Percentiles rank a stretch among this genome's conserved stretches.
These are phyloP conservation scores for Crotalus helleri DNA, from an alignment of 2,113 vertebrate species.

Conservation along the genomic window DNA sequence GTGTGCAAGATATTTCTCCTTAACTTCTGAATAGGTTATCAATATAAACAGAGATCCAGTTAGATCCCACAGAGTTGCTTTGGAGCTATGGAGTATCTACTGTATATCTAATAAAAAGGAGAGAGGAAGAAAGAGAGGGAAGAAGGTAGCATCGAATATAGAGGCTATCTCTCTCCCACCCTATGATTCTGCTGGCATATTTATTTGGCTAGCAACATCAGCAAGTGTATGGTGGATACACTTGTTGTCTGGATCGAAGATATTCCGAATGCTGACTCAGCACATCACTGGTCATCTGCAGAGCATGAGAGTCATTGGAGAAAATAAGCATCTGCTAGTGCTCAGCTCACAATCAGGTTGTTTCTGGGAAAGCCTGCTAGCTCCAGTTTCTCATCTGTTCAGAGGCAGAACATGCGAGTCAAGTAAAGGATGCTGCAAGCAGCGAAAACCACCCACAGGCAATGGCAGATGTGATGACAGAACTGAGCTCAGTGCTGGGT, in stretches of 20 bases:
- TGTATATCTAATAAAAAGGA: neutral
- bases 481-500: conserved; percentile 4
- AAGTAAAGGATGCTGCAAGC: neutral
- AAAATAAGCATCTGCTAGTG: neutral
- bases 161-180: no score
- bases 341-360: neutral
- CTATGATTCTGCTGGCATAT: neutral
- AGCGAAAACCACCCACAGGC: conserved; percentile 5
- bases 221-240: neutral
- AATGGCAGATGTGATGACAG: conserved; percentile 15
- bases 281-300: neutral
- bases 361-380: neutral
- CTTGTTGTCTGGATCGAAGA: neutral
- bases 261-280: neutral
- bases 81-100: neutral
- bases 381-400: neutral
- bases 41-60: neutral
- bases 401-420: neutral
- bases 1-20: neutral
- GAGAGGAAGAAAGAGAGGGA: neutral
- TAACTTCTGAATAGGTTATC: neutral
- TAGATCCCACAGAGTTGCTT: neutral
- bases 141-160: neutral
- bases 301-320: neutral
- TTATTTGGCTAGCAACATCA: neutral